These are phyloP conservation scores for Adela reaumurella DNA, from an alignment of 2,888 invertebrate genomes.

Conservation along the genomic window DNA sequence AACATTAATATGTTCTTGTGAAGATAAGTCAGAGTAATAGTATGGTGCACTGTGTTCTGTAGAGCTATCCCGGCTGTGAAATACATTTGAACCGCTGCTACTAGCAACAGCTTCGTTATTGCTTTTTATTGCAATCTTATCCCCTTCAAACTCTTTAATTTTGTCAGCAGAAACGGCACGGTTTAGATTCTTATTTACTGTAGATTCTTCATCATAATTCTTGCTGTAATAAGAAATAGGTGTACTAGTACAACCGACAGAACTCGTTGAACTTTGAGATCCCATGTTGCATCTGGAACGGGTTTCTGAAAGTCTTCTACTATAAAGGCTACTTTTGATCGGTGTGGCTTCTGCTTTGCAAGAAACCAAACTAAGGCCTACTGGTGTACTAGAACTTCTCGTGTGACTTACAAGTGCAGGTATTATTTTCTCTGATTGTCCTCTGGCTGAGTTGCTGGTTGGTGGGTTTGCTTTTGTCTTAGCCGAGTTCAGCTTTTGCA, in stretches of 20 bases:
- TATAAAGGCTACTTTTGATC: slow-evolving; percentile 16
- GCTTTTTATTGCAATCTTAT: slow-evolving; percentile 30
- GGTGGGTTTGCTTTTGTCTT: neutral
- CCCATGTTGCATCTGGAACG: slow-evolving; percentile 31
- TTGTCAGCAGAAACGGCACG: slow-evolving; percentile 36
- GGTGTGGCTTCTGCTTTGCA: slow-evolving; percentile 15
- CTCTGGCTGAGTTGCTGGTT: no score
- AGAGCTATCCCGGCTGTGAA: slow-evolving; percentile 62
- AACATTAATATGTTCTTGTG: slow-evolving; percentile 48
- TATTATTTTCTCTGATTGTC: no score
- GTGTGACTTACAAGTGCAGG: slow-evolving; percentile 20
- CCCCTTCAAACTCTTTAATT: slow-evolving; percentile 43
- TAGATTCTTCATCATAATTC: slow-evolving; percentile 33
- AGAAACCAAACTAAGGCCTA: slow-evolving; percentile 16
- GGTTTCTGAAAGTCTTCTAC: slow-evolving; percentile 25
- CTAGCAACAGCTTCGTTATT: slow-evolving; percentile 26
- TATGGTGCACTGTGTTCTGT: slow-evolving; percentile 74
- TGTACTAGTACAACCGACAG: slow-evolving; percentile 29
- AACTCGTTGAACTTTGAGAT: slow-evolving; percentile 38
- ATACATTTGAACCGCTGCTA: slow-evolving; percentile 39
- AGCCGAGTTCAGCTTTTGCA: neutral
- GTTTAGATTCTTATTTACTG: slow-evolving; percentile 41
- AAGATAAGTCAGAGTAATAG: slow-evolving; percentile 76
- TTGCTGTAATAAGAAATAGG: slow-evolving; percentile 50
- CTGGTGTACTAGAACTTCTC: slow-evolving; percentile 38